Percentiles rank a stretch among this genome's conserved stretches.
These are phyloP conservation scores for Glyphotaelius pellucidus DNA, from an alignment of 2,888 invertebrate species.

Conservation along the genomic window DNA sequence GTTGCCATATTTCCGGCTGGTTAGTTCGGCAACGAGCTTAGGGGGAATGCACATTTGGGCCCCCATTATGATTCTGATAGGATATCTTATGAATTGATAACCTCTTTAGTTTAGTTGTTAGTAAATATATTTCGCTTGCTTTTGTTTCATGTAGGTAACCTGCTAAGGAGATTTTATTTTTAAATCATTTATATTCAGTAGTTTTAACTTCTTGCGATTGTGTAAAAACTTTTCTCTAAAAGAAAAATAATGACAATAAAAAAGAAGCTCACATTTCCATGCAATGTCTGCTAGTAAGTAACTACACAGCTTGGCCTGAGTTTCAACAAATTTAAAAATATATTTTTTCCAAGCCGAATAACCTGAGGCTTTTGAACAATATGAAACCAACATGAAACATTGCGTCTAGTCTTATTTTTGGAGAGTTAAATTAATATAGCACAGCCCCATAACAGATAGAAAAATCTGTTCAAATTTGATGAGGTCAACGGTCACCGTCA, in stretches of 20 bases:
- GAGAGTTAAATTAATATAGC: too few relatives aligned
- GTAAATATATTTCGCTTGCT: neutral
- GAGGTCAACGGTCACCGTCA: too few relatives aligned
- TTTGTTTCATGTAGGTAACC: neutral
- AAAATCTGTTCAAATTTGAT: too few relatives aligned
- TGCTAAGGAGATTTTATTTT: neutral
- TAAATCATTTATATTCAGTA: neutral
- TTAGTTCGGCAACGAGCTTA: neutral
- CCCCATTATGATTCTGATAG: neutral
- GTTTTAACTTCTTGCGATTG: neutral
- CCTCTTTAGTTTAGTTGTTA: neutral
- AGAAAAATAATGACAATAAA: too few relatives aligned
- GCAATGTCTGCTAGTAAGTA: neutral
- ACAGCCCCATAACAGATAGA: too few relatives aligned
- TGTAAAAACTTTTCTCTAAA: too few relatives aligned
- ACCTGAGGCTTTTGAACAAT: too few relatives aligned
- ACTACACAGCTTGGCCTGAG: neutral
- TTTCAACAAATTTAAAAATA: too few relatives aligned
- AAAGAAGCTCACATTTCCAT: too few relatives aligned
- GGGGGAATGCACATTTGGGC: neutral
- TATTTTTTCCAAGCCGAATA: too few relatives aligned
- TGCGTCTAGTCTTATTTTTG: too few relatives aligned
- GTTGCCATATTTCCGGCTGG: slow-evolving; percentile 82
- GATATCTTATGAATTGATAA: neutral
- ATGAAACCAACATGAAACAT: too few relatives aligned